Conservation (phyloP, 2,113 vertebrate genomes). For the Ctenodactylus gundi region DNA sequence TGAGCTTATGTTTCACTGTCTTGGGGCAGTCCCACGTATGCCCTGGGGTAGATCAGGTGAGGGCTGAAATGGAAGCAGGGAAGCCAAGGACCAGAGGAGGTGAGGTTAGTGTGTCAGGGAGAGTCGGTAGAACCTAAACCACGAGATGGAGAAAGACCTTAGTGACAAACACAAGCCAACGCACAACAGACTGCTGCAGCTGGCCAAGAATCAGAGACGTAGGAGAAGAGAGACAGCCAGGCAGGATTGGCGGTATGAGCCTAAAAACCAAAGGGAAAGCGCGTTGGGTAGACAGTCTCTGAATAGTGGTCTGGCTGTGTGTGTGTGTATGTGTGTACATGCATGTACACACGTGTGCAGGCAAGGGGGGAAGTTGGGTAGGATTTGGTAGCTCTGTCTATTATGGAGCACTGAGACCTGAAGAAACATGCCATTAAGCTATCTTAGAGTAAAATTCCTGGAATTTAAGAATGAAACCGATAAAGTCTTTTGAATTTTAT, state of each 20-base stretch:
- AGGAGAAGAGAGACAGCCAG: neutral
- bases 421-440: neutral
- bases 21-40: neutral
- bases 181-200: neutral
- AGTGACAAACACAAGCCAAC: neutral
- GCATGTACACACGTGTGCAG: rapidly evolving
- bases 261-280: neutral
- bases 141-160: neutral
- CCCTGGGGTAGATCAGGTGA: neutral
- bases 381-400: neutral
- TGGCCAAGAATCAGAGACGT: neutral
- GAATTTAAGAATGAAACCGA: neutral
- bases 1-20: neutral
- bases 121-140: too few relatives aligned
- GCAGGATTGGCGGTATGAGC: neutral
- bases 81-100: neutral
- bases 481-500: neutral
- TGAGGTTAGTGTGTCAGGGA: too few relatives aligned
- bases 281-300: neutral
- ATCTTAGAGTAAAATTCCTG: neutral
- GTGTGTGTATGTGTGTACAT: neutral
- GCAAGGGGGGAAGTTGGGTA: neutral
- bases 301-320: neutral
- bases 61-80: too few relatives aligned
- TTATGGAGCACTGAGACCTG: neutral